Evolutionary conservation across 2,113 vertebrate species (phyloP), one percentile per base, ranked within the genome.

Genomic region (Nothocercus julius): DNA sequence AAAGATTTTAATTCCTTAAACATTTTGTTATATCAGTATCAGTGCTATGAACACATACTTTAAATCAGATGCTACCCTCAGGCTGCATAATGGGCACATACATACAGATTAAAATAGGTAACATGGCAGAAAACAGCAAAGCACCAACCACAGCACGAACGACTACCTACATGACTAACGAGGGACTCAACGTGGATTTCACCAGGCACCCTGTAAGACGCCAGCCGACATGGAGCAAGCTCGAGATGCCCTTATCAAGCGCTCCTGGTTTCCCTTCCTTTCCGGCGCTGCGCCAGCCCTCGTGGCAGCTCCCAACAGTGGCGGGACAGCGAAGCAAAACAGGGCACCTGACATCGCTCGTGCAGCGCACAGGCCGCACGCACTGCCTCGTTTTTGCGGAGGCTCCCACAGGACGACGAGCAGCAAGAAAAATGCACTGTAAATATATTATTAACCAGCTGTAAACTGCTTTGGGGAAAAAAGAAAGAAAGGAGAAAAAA

Each of bases 161-260:
- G 16, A 64, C 13, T 12, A 76, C 22, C 32, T 47, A 27, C 22
- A 59, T 36, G 28, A 85, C 21, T 30, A 51, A 79, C 73, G 4
- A 70, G 14, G 8, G 42, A 77, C 16, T 13, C 53, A 82, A 75
- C 53, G 49, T 73, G 79, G 70, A 85, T 85, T 95, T 95, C 92
- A 88, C 47, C 20, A 51, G 38, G 54, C 81, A 93, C 51, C 49
- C 38, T 11, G n/a, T 22, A 89, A 81, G 5, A 58, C 9, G 81
- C 53, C 86, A 92, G 66, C 67, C 93, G 86, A 95, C 96, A 87
- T 38, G 3, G n/a, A 95, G 86, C 84, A 80, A 75, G 64, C 74
- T 96, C 66, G 84, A 96, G 90, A 95, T 86, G 75, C 84, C 82
- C 67, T 97, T 94, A 95, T 96, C 91, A 88, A 84, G 45, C 10